A percentile compares a stretch with the other conserved stretches of the same genome.
These are phyloP conservation scores for Pseudolaguvia tuberculata DNA, from an alignment of 2,113 vertebrate genomes.

Conservation along the genomic window DNA sequence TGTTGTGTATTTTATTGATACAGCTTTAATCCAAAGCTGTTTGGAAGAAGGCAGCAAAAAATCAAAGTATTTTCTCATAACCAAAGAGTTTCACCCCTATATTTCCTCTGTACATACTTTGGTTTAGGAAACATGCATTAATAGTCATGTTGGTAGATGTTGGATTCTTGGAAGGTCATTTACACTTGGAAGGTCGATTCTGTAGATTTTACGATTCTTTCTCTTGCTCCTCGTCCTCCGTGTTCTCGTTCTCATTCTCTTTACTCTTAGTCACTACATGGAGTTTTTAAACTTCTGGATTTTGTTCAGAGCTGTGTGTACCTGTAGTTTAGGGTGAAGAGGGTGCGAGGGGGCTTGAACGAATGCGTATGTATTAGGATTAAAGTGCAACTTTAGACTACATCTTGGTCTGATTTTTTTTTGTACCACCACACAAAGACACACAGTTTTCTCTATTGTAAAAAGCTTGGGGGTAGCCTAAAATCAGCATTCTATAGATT, in stretches of 20 bases:
- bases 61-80: constrained; percentile 57
- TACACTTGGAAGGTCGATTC: constrained; percentile 46
- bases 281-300: constrained; percentile 62
- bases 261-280: constrained; percentile 60
- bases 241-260: constrained; percentile 60
- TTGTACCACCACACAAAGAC: not conserved
- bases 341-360: constrained; percentile 18
- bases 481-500: no score
- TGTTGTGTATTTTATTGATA: constrained; percentile 62
- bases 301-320: constrained; percentile 68
- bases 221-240: constrained; percentile 55
- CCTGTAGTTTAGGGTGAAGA: constrained; percentile 64
- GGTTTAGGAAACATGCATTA: constrained; percentile 40
- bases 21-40: constrained; percentile 78
- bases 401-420: constrained; percentile 35
- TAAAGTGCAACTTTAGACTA: constrained; percentile 54
- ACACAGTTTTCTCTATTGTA: not conserved
- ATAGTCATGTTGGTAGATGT: constrained; percentile 37
- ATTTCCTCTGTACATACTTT: constrained; percentile 49
- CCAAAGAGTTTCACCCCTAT: constrained; percentile 69
- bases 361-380: constrained; percentile 51
- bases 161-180: constrained; percentile 41
- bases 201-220: constrained; percentile 49
- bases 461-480: no score
- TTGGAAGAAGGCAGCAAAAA: constrained; percentile 62